Evolutionary conservation across 2,797 vertebrate species (phyloP).

Genomic region (Coregonus ussuriensis): DNA sequence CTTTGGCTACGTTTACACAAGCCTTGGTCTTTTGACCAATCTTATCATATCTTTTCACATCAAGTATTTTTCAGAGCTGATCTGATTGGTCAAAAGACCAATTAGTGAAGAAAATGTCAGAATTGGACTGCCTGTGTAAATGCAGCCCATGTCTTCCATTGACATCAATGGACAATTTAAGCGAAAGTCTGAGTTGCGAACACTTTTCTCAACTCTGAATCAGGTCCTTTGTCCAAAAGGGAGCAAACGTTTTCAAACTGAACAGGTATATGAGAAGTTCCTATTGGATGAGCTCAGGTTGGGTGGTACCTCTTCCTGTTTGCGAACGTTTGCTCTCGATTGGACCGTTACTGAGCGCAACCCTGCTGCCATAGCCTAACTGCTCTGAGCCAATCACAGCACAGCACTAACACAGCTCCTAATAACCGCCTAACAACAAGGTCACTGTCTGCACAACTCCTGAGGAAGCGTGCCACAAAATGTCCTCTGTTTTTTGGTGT

Average conservation of each 20-base stretch:
- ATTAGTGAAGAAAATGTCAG: too few relatives aligned
- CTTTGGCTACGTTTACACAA: not conserved
- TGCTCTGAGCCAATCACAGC: constrained; percentile 65
- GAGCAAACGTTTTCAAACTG: constrained; percentile 58
- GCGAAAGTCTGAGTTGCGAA: not conserved
- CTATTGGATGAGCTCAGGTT: constrained; percentile 50
- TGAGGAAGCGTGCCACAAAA: constrained; percentile 80
- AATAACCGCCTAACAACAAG: constrained; percentile 76
- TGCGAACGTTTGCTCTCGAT: constrained; percentile 55
- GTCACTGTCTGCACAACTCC: constrained; percentile 80
- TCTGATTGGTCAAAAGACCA: too few relatives aligned
- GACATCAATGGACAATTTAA: not conserved
- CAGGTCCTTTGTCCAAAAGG: constrained; percentile 29
- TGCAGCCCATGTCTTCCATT: not conserved
- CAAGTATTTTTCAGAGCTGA: too few relatives aligned
- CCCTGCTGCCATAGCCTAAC: constrained; percentile 62
- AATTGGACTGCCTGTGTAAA: too few relatives aligned
- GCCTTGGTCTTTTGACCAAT: too few relatives aligned
- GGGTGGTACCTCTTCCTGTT: constrained; percentile 35
- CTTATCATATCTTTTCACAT: too few relatives aligned
- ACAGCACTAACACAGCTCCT: constrained; percentile 80
- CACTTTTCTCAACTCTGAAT: not conserved
- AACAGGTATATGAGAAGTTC: constrained; percentile 38
- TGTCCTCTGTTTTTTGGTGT: constrained; percentile 76
- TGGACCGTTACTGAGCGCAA: constrained; percentile 57